phyloP scores from a whole-genome alignment of 2,113 vertebrate genomes.

The Thomomys bottae region DNA sequence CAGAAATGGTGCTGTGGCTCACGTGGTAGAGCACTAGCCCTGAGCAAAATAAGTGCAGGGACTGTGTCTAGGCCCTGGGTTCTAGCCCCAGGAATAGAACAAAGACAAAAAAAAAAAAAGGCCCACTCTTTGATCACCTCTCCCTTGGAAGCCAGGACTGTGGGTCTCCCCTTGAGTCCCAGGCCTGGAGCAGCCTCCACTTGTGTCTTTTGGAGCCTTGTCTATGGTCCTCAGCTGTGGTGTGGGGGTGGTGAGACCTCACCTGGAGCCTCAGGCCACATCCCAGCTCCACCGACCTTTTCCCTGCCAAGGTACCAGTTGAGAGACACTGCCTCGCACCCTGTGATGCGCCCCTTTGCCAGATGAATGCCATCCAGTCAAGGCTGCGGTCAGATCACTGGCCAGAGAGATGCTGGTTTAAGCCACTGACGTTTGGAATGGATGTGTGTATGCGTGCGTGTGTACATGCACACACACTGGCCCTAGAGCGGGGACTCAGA shows the following conservation, averaged over 20 bases:
- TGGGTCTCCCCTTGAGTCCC: not conserved
- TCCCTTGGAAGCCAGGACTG: not conserved
- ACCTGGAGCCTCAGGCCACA: not conserved
- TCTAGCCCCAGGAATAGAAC: too few species aligned
- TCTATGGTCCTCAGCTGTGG: not conserved
- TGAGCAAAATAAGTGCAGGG: too few species aligned
- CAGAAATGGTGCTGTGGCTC: too few species aligned
- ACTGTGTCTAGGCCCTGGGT: too few species aligned
- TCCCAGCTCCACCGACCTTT: not conserved
- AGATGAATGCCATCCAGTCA: not conserved
- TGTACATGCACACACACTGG: too few species aligned
- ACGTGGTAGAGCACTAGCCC: too few species aligned
- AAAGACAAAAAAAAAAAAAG: not conserved
- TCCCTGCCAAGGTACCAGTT: not conserved
- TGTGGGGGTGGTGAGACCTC: not conserved
- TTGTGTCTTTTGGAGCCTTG: not conserved
- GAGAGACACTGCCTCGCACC: not conserved
- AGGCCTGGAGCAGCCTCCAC: not conserved
- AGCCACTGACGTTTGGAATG: not conserved
- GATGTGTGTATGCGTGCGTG: not conserved
- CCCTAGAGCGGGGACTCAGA: too few species aligned
- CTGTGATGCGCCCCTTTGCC: not conserved
- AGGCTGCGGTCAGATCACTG: fast-evolving
- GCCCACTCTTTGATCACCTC: not conserved
- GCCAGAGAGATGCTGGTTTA: not conserved